These are phyloP conservation scores for Pangasius mekongensis DNA, from an alignment of 2,797 vertebrate genomes.

Conservation along the genomic window DNA sequence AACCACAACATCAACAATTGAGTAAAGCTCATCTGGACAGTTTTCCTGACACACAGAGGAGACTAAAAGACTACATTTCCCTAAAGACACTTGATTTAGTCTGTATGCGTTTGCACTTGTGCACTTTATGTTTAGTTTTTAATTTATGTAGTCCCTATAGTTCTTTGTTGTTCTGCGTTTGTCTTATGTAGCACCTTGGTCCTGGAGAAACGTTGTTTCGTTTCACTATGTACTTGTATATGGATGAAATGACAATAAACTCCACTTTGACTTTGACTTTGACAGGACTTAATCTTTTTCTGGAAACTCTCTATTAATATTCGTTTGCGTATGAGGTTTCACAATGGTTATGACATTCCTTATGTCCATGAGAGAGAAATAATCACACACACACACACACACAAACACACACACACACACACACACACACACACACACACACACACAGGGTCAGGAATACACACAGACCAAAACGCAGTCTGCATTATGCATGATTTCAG, in stretches of 20 bases:
- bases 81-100: neutral
- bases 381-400: neutral
- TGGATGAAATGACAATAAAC: no score
- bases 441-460: neutral
- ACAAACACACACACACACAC: constrained; percentile 17
- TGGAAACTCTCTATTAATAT: neutral
- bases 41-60: neutral
- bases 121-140: no score
- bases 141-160: no score
- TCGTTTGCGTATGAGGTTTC: neutral
- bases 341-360: constrained; percentile 6
- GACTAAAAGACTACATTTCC: neutral
- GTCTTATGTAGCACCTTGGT: no score
- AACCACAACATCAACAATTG: neutral
- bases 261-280: no score
- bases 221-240: no score
- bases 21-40: neutral
- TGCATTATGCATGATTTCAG: neutral
- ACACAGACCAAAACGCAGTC: constrained; percentile 16
- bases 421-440: constrained; percentile 18
- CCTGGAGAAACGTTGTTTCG: no score
- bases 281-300: neutral
- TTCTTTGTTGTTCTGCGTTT: no score
- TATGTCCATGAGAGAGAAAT: neutral
- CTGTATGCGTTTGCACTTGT: no score